phyloP scores from a whole-genome alignment of 2,797 vertebrate genomes.

The Diglossa cyanea region DNA sequence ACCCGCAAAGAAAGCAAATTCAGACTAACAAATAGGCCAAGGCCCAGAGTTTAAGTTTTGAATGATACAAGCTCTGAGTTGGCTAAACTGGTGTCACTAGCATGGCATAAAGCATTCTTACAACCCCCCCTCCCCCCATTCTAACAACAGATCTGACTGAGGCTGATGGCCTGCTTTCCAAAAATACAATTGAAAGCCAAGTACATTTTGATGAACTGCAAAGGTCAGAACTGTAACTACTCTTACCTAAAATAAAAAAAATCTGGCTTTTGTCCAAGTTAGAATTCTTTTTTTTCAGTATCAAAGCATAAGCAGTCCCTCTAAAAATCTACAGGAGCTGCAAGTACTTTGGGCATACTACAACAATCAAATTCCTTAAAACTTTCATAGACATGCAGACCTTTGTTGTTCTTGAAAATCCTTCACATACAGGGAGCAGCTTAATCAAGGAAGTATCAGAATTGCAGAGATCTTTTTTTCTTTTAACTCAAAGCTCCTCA shows the following conservation, averaged over 20 bases:
- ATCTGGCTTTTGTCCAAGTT: neutral
- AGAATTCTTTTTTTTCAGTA: neutral
- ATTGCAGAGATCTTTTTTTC: neutral
- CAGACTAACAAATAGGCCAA: neutral
- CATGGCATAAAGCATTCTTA: neutral
- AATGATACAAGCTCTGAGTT: neutral
- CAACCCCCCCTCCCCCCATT: neutral
- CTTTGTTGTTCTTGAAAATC: neutral
- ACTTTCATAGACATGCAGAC: neutral
- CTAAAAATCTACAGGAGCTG: neutral
- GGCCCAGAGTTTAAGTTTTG: neutral
- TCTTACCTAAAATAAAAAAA: neutral
- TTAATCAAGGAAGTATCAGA: neutral
- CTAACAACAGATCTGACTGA: neutral
- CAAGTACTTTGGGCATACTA: neutral
- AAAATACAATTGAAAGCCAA: constrained; percentile 35
- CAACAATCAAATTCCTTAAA: neutral
- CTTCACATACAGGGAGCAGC: neutral
- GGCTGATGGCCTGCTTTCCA: constrained; percentile 14
- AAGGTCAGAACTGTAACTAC: constrained; percentile 23
- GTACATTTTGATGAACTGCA: constrained; percentile 14
- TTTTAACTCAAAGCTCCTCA: neutral
- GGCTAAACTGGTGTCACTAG: neutral
- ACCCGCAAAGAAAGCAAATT: neutral
- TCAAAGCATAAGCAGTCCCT: neutral